A percentile compares a stretch with the other conserved stretches of the same genome.
Evolutionary conservation across 2,888 invertebrate genomes (phyloP).

Genomic region (Oegoconia quadripuncta): DNA sequence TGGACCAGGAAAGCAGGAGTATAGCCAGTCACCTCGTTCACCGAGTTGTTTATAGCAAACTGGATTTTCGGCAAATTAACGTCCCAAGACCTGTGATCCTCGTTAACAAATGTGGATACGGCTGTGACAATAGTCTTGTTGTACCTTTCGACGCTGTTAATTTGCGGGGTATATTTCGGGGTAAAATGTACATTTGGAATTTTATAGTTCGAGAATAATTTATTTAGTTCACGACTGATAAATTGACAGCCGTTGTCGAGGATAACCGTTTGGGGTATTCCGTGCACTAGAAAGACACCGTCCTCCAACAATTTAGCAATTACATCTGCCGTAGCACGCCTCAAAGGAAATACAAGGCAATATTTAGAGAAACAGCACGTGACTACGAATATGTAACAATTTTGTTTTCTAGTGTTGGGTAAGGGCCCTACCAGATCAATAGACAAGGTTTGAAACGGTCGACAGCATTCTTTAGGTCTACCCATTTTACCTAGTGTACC

Average conservation of each 20-base stretch:
- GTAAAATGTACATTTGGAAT: conserved; percentile 5
- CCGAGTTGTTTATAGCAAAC: conserved; percentile 23
- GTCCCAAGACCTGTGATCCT: conserved; percentile 27
- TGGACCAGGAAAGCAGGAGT: conserved; percentile 9
- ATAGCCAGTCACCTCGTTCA: conserved; percentile 21
- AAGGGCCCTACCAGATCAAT: conserved; percentile 27
- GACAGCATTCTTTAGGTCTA: conserved; percentile 20
- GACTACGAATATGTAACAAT: conserved; percentile 18
- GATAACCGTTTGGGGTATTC: conserved; percentile 4
- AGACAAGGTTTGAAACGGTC: conserved; percentile 24
- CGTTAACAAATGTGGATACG: neutral
- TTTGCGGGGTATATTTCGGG: conserved; percentile 2
- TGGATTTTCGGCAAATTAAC: conserved; percentile 17
- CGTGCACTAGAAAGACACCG: conserved; percentile 6
- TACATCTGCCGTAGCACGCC: conserved; percentile 15
- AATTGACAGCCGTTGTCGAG: conserved; percentile 8
- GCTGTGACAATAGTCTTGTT: neutral
- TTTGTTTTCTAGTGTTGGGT: conserved; percentile 15
- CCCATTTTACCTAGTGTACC: conserved; percentile 22
- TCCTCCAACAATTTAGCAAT: conserved; percentile 12
- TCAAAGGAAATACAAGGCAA: conserved; percentile 19
- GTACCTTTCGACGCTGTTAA: neutral
- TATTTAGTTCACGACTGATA: neutral
- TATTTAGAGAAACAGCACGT: conserved; percentile 25
- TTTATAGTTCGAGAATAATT: conserved; percentile 6